Conservation (phyloP, 53 echinoderm and acorn worm genomes). For the Temnopleurus reevesii region DNA sequence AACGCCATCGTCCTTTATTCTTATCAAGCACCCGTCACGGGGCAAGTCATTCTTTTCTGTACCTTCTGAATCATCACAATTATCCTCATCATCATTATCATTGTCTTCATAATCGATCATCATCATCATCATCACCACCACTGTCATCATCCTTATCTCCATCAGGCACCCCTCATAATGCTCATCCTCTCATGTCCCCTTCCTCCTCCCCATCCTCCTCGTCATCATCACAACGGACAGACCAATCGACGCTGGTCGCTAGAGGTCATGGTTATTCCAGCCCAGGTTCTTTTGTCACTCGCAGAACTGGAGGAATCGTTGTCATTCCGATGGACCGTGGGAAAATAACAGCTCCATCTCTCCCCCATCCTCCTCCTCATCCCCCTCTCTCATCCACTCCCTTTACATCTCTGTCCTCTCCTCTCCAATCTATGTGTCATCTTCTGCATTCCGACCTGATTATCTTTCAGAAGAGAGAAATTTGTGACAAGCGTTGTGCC, state of each 20-base stretch:
- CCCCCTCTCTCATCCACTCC: neutral
- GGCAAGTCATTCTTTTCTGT: neutral
- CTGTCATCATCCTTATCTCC: neutral
- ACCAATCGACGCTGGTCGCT: constrained; percentile 4
- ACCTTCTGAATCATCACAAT: too few relatives aligned
- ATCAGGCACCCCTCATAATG: neutral
- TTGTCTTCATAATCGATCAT: neutral
- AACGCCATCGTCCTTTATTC: neutral
- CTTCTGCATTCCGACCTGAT: constrained; percentile 40
- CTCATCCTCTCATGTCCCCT: neutral
- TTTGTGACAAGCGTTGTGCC: constrained; percentile 1
- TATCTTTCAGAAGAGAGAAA: constrained; percentile 43
- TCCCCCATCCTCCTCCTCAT: neutral
- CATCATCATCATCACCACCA: neutral
- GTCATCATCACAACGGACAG: neutral
- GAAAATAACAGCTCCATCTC: constrained; percentile 53
- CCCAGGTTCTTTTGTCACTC: neutral
- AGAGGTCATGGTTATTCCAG: constrained; percentile 46
- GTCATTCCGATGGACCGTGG: constrained; percentile 49
- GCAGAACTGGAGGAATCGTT: too few relatives aligned
- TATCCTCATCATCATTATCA: neutral
- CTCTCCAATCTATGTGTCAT: constrained; percentile 29
- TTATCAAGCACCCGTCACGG: too few relatives aligned
- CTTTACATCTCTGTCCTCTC: neutral
- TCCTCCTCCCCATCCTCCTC: neutral